Evolutionary conservation across 2,113 vertebrate genomes (phyloP).

Genomic region (Anarrhichthys ocellatus): DNA sequence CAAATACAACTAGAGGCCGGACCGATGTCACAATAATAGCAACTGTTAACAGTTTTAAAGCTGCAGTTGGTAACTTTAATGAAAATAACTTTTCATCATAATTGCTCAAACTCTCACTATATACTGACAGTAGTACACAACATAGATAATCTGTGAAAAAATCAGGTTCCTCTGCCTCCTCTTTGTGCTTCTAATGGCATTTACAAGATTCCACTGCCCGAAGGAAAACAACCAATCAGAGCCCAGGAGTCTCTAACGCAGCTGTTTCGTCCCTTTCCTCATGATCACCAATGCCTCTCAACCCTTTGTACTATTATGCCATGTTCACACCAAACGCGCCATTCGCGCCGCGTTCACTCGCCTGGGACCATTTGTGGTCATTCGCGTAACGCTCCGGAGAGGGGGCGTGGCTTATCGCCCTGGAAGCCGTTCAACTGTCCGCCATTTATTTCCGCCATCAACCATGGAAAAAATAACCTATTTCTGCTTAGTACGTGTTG

Average conservation of each 20-base stretch:
- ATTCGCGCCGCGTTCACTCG: too few relatives aligned
- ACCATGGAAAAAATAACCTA: too few relatives aligned
- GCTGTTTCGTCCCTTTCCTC: background rate
- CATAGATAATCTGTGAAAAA: background rate
- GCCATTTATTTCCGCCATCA: too few relatives aligned
- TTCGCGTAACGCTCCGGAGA: too few relatives aligned
- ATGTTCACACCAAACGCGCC: too few relatives aligned
- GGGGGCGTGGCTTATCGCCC: too few relatives aligned
- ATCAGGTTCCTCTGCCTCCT: background rate
- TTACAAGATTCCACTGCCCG: background rate
- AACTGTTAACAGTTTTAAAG: background rate
- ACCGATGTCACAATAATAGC: background rate
- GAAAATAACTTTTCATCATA: background rate
- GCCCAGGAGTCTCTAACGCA: background rate
- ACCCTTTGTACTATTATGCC: background rate
- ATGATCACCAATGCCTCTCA: background rate
- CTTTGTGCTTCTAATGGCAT: background rate
- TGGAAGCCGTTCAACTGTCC: too few relatives aligned
- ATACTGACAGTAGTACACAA: background rate
- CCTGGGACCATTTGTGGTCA: too few relatives aligned
- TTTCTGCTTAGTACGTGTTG: too few relatives aligned
- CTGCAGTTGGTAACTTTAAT: background rate
- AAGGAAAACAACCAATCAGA: background rate
- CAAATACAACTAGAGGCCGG: background rate
- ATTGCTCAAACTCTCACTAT: background rate